Percentiles rank a stretch among this genome's conserved stretches.
These are phyloP conservation scores for Poecile atricapillus DNA, from an alignment of 2,113 vertebrate species.

Conservation along the genomic window DNA sequence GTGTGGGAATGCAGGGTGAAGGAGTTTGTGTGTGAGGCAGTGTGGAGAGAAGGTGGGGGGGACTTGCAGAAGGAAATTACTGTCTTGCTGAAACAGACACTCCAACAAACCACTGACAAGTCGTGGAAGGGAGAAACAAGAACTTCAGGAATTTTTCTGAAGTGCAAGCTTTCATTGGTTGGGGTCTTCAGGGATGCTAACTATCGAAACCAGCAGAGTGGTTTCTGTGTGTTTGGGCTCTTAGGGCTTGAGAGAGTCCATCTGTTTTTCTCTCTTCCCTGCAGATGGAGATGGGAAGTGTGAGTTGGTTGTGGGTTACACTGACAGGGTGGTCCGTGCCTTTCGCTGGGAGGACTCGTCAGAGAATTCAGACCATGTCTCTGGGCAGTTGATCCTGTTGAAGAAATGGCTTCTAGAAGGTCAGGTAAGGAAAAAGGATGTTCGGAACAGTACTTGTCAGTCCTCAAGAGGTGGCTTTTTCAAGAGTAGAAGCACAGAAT, in stretches of 20 bases:
- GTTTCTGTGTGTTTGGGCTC: not conserved
- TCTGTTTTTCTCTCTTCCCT: not conserved
- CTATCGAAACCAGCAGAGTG: not conserved
- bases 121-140: not conserved
- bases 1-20: not conserved
- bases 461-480: not conserved
- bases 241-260: not conserved
- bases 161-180: not conserved
- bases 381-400: constrained; percentile 87
- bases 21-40: not conserved
- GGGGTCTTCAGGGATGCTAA: not conserved
- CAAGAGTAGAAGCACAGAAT: not conserved
- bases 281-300: constrained; percentile 90
- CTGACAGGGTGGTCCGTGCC: constrained; percentile 93
- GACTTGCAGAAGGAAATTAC: not conserved
- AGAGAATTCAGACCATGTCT: constrained; percentile 75
- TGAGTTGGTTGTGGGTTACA: constrained; percentile 95
- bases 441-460: not conserved
- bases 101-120: not conserved
- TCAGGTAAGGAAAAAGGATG: constrained; percentile 77
- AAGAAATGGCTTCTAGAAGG: constrained; percentile 98
- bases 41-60: too few species aligned
- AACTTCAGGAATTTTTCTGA: not conserved
- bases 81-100: not conserved
- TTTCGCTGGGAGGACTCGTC: constrained; percentile 91